Conservation (phyloP, 2,888 invertebrate species). For the Agrochola litura region DNA sequence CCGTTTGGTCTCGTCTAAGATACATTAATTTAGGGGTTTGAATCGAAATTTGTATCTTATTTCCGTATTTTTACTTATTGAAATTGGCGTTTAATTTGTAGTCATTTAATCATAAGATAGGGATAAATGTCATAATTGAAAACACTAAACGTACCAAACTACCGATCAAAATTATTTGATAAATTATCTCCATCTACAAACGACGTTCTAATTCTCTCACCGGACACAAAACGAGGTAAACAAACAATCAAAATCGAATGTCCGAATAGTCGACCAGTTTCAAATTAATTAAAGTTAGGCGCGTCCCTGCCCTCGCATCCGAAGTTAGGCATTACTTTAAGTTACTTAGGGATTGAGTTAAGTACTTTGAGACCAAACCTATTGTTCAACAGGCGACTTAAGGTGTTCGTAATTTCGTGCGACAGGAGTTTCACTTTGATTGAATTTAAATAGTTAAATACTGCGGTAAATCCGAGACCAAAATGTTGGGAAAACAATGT, state of each 20-base stretch:
- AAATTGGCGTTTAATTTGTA: neutral
- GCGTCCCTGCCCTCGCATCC: conserved; percentile 69
- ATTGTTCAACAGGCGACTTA: conserved; percentile 78
- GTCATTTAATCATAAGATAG: neutral
- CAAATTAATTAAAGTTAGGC: conserved; percentile 81
- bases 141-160: neutral
- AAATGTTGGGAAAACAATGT: conserved; percentile 41
- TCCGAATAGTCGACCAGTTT: conserved; percentile 62
- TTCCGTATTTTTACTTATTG: neutral
- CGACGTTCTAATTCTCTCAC: neutral
- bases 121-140: neutral
- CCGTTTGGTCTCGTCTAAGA: too few relatives aligned
- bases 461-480: conserved; percentile 48
- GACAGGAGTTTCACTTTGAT: conserved; percentile 71
- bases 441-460: conserved; percentile 72
- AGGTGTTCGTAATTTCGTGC: conserved; percentile 73
- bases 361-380: conserved; percentile 75
- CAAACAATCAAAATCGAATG: conserved; percentile 58
- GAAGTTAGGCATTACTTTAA: conserved; percentile 77
- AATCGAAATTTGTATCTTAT: neutral
- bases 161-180: neutral
- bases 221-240: conserved; percentile 32
- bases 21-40: neutral
- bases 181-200: neutral
- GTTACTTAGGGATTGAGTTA: conserved; percentile 77